phyloP scores from a whole-genome alignment of 2,113 vertebrate genomes.

The Leptosomus discolor region DNA sequence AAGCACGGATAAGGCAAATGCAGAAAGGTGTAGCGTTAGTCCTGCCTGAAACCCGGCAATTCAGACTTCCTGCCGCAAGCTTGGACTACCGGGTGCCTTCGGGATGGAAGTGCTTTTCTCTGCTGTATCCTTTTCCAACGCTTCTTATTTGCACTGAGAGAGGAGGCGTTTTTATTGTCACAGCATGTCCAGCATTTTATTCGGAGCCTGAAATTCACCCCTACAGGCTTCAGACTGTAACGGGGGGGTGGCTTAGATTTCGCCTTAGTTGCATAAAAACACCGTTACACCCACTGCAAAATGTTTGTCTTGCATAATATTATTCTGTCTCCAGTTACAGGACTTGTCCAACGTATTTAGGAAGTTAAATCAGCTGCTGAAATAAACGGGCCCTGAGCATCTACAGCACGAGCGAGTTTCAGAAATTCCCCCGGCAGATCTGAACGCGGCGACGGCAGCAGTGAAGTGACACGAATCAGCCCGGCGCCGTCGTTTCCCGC shows the following conservation, averaged over 20 bases:
- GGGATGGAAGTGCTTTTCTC: not conserved
- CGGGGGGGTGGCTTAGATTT: not conserved
- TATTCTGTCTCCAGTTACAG: not conserved
- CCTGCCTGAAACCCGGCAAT: not conserved
- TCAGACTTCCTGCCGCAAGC: not conserved
- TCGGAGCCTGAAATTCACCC: not conserved
- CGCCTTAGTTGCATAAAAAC: not conserved
- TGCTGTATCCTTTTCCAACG: fast-evolving
- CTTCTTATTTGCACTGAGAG: not conserved
- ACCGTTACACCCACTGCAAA: not conserved
- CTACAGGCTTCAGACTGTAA: not conserved
- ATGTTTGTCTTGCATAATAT: not conserved
- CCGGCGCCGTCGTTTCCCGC: fast-evolving
- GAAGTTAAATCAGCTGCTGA: not conserved
- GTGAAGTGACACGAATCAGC: not conserved
- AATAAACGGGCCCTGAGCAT: not conserved
- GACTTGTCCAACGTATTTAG: not conserved
- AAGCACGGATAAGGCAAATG: not conserved
- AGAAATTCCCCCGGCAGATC: not conserved
- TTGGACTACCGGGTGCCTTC: fast-evolving
- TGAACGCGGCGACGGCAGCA: fast-evolving
- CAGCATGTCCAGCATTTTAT: not conserved
- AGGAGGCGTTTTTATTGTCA: not conserved
- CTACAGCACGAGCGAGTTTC: not conserved
- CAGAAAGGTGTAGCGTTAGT: too few relatives aligned